Evolutionary conservation across 2,888 invertebrate genomes (phyloP).

Genomic region (Euproctis similis): DNA sequence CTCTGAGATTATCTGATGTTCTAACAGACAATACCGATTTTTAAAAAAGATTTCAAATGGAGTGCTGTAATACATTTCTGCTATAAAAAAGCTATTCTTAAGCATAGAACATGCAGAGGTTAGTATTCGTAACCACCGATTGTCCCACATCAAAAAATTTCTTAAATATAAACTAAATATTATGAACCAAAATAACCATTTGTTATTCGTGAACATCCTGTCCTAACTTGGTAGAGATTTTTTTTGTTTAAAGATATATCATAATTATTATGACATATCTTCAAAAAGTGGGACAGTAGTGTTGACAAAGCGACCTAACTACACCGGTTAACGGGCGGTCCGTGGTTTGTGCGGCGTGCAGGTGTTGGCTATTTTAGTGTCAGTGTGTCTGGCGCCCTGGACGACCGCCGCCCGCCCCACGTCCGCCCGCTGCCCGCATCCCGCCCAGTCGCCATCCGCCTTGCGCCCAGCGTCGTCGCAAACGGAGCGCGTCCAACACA

Average conservation of each 20-base stretch:
- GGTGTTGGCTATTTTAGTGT: constrained; percentile 70
- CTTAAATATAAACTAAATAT: not conserved
- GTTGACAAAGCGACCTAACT: constrained; percentile 53
- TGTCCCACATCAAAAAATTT: too few species aligned
- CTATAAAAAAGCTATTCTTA: too few species aligned
- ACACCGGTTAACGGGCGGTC: constrained; percentile 47
- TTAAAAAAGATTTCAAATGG: too few species aligned
- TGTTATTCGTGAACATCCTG: not conserved
- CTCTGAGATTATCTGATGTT: too few species aligned
- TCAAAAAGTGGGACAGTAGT: constrained; percentile 31
- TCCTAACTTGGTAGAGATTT: not conserved
- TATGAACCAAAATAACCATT: not conserved
- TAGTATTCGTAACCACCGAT: too few species aligned
- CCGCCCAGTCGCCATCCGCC: constrained; percentile 50
- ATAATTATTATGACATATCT: constrained; percentile 3
- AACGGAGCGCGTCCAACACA: constrained; percentile 27
- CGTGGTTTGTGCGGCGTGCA: constrained; percentile 52
- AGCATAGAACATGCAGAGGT: too few species aligned
- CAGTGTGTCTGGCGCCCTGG: constrained; percentile 32
- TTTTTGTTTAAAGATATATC: constrained; percentile 2
- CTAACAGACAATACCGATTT: too few species aligned
- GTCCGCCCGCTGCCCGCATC: constrained; percentile 29
- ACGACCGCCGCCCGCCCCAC: constrained; percentile 28
- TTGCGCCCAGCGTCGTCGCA: constrained; percentile 28
- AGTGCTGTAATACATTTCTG: too few species aligned